Base-by-base conservation (phyloP, 2,888 invertebrate genomes). In the Eupithecia tripunctaria region DNA sequence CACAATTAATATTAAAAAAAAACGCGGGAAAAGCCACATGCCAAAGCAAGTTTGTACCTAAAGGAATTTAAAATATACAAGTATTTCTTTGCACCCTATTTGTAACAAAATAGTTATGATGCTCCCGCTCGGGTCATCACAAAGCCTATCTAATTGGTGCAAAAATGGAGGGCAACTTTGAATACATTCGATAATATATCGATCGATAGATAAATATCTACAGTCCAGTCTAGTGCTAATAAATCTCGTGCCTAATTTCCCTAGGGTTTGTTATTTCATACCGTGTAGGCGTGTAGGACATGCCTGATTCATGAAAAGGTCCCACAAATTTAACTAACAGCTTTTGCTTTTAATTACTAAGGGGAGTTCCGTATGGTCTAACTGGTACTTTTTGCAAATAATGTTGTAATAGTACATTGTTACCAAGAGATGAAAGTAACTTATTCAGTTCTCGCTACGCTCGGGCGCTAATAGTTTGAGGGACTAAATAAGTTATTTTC, bases 211-310 rank as follows among this genome's bases (percentile, higher is more conserved):
- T 51, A 36, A 67, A 36, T 67, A 56, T 56, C 29, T 32, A 15
- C 14, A 27, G 27, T 15, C 18, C 29, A 18, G 60, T 12, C 27
- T 29, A 21, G n/a, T 21, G 27, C 60, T 8, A 41, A 56, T 63
- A n/a, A 51, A 51, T 63, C 18, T 36, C 25, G 43, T 25, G 18
- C 47, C 47, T 65, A 65, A 67, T 68, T 60, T 68, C 59, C 60
- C 47, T 8, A 66, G n/a, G 43, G 41, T 7, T 60, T 8, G 29
- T 29, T 15, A 60, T 60, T 18, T 29, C 2, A 60, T 29, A 60
- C 29, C 2, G 60, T 18, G 60, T 60, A 29, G 60, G 29, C 60
- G 47, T 21, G 7, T 43, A 47, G 29, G 29, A 7, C 21, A 0
- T 21, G 21, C 56, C 56, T 56, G 25, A 5, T 56, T 56, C 12